A percentile compares a stretch with the other conserved stretches of the same genome.
These are phyloP conservation scores for Datnioides undecimradiatus DNA, from an alignment of 2,113 vertebrate species.

Conservation along the genomic window DNA sequence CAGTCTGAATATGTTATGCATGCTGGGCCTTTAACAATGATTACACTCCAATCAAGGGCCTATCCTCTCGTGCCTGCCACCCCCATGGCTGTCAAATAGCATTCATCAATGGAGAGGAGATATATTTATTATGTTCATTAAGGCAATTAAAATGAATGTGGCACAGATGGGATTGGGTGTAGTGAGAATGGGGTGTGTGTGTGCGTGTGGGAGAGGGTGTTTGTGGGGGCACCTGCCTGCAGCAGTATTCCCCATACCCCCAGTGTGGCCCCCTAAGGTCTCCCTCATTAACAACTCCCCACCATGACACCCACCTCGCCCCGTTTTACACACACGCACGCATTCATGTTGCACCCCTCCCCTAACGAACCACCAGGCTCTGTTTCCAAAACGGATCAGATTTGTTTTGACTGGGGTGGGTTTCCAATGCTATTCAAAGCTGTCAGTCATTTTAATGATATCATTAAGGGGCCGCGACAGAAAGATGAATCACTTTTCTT, in stretches of 20 bases:
- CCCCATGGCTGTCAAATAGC: conserved; percentile 76
- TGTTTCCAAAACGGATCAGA: conserved; percentile 83
- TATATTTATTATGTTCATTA: conserved; percentile 84
- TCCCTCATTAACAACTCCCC: conserved; percentile 74
- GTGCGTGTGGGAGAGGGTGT: conserved; percentile 27
- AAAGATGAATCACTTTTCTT: conserved; percentile 85
- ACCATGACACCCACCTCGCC: conserved; percentile 42
- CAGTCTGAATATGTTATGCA: conserved; percentile 76
- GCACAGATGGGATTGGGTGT: conserved; percentile 74
- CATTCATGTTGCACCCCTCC: conserved; percentile 54
- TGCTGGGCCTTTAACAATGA: conserved; percentile 79
- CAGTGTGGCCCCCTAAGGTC: conserved; percentile 66
- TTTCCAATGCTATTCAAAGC: conserved; percentile 80
- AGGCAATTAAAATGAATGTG: conserved; percentile 79
- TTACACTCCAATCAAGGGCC: conserved; percentile 80
- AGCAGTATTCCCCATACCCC: conserved; percentile 63
- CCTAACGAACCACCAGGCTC: conserved; percentile 79
- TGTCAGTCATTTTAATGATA: conserved; percentile 88
- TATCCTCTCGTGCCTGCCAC: conserved; percentile 69
- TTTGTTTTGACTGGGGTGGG: conserved; percentile 84
- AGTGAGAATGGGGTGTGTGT: conserved; percentile 51
- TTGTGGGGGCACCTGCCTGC: conserved; percentile 71
- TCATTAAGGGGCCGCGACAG: conserved; percentile 83
- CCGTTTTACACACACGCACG: conserved; percentile 43
- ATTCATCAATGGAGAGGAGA: conserved; percentile 78